Conservation (phyloP, 2,113 vertebrate genomes). For the Excalfactoria chinensis region DNA sequence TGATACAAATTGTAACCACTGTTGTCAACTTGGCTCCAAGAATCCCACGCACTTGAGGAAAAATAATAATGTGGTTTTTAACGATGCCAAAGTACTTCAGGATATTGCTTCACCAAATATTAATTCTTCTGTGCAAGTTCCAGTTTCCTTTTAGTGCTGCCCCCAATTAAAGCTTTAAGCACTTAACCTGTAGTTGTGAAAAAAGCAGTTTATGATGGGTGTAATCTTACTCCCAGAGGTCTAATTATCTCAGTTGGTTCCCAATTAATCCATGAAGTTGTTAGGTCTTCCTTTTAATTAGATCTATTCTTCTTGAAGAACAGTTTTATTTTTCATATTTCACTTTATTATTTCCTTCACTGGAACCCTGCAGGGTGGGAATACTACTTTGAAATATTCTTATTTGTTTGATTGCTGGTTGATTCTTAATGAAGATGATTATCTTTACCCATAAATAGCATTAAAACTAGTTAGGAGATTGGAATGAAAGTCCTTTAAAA, state of each 20-base stretch:
- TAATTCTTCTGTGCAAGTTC: conserved; percentile 85
- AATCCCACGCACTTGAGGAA: conserved; percentile 37
- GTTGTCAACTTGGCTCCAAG: conserved; percentile 59
- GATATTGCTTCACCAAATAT: conserved; percentile 80
- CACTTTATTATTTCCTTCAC: conserved; percentile 79
- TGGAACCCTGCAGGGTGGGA: conserved; percentile 71
- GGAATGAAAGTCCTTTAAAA: conserved; percentile 39
- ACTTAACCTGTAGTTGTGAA: conserved; percentile 87
- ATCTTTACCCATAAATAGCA: conserved; percentile 64
- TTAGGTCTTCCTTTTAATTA: conserved; percentile 91
- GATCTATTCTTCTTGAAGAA: conserved; percentile 80
- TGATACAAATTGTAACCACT: conserved; percentile 63
- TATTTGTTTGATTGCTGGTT: conserved; percentile 77
- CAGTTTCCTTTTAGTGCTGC: conserved; percentile 83
- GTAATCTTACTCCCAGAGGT: conserved; percentile 94
- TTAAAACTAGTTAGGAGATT: conserved; percentile 39
- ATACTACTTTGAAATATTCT: conserved; percentile 76
- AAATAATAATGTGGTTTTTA: conserved; percentile 73
- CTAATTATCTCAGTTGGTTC: conserved; percentile 96
- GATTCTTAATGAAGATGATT: conserved; percentile 73
- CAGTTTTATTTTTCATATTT: conserved; percentile 76
- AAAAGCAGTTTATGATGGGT: conserved; percentile 89
- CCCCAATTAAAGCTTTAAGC: conserved; percentile 90
- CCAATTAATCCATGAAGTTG: conserved; percentile 98
- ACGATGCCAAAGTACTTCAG: conserved; percentile 53